A percentile compares a stretch with the other conserved stretches of the same genome.
Evolutionary conservation across 2,113 vertebrate genomes (phyloP).

Genomic region (Megaleporinus macrocephalus): DNA sequence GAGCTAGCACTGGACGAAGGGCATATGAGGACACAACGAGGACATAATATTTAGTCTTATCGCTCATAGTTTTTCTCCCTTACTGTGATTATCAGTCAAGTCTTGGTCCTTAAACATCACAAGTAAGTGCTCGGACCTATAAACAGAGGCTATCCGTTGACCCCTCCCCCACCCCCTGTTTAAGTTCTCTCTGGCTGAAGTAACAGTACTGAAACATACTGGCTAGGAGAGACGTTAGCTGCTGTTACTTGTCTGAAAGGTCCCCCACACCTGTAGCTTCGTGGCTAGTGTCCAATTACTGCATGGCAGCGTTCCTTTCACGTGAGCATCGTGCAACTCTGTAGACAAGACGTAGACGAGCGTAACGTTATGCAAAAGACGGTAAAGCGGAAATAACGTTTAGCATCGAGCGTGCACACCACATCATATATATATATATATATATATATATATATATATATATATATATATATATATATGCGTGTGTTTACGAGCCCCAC

Average conservation of each 20-base stretch:
- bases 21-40: constrained; percentile 8
- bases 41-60: too few relatives aligned
- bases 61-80: background rate
- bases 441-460: too few relatives aligned
- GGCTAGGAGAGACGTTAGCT: too few relatives aligned
- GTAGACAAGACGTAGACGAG: background rate
- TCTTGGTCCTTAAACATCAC: background rate
- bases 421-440: too few relatives aligned
- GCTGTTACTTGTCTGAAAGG: too few relatives aligned
- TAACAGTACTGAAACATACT: background rate
- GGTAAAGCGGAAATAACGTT: background rate
- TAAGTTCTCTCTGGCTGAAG: background rate
- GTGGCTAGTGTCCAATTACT: background rate
- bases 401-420: background rate
- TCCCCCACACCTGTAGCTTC: background rate
- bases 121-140: background rate
- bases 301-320: background rate
- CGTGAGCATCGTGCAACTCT: background rate
- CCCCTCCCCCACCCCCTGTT: background rate
- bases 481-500: too few relatives aligned
- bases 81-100: background rate
- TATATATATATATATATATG: too few relatives aligned
- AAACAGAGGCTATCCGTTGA: background rate
- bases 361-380: background rate
- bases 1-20: background rate